Evolutionary conservation across 2,888 invertebrate species (phyloP).

Genomic region (Perdita meconis): DNA sequence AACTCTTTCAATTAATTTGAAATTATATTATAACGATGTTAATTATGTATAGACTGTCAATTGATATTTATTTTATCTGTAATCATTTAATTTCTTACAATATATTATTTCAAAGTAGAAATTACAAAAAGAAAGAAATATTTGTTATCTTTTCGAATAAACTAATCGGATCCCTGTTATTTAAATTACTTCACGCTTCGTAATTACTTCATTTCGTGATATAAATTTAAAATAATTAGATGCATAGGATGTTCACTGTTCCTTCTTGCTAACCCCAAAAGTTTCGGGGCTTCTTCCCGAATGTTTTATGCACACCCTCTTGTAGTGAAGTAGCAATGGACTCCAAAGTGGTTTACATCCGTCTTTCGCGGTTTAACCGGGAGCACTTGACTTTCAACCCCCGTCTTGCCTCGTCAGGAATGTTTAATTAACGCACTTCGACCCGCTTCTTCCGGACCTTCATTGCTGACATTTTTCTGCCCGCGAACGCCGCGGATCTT

Average conservation of each 20-base stretch:
- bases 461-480: conserved; percentile 68
- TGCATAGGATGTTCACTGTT: neutral
- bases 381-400: conserved; percentile 35
- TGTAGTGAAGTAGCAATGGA: conserved; percentile 17
- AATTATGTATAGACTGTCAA: too few relatives aligned
- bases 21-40: too few relatives aligned
- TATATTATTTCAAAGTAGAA: too few relatives aligned
- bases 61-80: too few relatives aligned
- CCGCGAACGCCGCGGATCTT: conserved; percentile 53
- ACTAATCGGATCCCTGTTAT: too few relatives aligned
- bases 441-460: conserved; percentile 58
- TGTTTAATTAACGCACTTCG: conserved; percentile 72
- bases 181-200: too few relatives aligned
- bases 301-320: neutral
- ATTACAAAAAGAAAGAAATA: too few relatives aligned
- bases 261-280: neutral
- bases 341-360: conserved; percentile 55
- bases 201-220: neutral
- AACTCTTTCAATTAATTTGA: too few relatives aligned
- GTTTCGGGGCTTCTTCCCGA: neutral
- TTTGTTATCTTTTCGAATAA: too few relatives aligned
- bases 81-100: too few relatives aligned
- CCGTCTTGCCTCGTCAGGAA: conserved; percentile 58
- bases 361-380: conserved; percentile 55
- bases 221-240: neutral